Evolutionary conservation across 2,113 vertebrate species (phyloP).

Genomic region (Solenodon paradoxus): DNA sequence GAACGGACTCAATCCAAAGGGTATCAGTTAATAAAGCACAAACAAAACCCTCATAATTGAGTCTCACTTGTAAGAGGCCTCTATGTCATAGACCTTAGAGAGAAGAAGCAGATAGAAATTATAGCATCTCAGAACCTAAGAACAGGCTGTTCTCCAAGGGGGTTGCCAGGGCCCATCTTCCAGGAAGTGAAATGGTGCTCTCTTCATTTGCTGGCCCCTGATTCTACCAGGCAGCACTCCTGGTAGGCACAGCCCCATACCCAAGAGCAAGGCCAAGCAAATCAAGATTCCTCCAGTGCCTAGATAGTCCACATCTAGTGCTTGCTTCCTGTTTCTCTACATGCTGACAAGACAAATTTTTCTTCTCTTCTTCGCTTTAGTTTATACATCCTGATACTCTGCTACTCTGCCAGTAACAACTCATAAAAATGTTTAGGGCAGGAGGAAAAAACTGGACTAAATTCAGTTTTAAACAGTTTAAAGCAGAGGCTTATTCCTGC

Average conservation of each 20-base stretch:
- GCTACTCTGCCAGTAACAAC: slow-evolving; percentile 24
- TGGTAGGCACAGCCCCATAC: neutral
- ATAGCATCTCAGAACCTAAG: neutral
- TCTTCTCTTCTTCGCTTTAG: slow-evolving; percentile 60
- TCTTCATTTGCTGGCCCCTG: neutral
- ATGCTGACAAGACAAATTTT: slow-evolving; percentile 72
- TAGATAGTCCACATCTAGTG: slow-evolving; percentile 20
- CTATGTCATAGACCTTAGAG: neutral
- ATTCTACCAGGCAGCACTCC: neutral
- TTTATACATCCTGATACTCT: slow-evolving; percentile 56
- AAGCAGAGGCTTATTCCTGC: slow-evolving; percentile 31
- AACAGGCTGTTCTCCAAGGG: neutral
- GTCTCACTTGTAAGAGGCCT: neutral
- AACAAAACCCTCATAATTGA: neutral
- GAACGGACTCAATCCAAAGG: neutral
- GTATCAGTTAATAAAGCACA: neutral
- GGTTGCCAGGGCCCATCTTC: neutral
- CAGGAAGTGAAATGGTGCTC: neutral
- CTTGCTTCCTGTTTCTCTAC: slow-evolving; percentile 53
- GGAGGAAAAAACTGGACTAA: slow-evolving; percentile 54
- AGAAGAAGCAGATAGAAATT: neutral
- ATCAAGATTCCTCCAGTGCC: neutral
- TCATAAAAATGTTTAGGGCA: neutral
- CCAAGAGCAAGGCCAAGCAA: neutral
- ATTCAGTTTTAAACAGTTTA: slow-evolving; percentile 54